phyloP scores from a whole-genome alignment of 35 echinoderm and acorn worm species.

The Holothuria glaberrima region DNA sequence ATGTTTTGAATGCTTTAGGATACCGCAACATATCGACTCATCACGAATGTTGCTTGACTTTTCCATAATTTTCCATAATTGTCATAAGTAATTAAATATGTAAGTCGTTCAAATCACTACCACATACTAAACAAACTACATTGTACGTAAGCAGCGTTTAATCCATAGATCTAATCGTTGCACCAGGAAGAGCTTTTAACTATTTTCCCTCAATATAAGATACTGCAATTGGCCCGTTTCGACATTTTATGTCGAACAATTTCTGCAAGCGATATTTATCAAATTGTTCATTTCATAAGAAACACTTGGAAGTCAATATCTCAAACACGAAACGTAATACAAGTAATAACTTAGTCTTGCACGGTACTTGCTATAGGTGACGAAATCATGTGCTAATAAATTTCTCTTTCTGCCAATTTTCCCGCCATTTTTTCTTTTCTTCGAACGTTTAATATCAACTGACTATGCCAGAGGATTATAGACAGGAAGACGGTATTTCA shows the following conservation, averaged over 20 bases:
- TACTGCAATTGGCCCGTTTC: conserved; percentile 15
- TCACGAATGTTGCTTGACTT: too few species aligned
- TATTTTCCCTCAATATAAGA: neutral
- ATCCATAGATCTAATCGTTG: too few species aligned
- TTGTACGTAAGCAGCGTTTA: too few species aligned
- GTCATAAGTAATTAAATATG: too few species aligned
- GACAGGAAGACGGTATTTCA: conserved; percentile 53
- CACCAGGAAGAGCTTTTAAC: too few species aligned
- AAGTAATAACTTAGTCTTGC: conserved; percentile 48
- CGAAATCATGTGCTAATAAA: conserved; percentile 57
- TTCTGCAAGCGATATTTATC: conserved; percentile 36
- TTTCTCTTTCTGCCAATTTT: conserved; percentile 44
- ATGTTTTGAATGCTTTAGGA: too few species aligned
- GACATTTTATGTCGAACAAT: conserved; percentile 43
- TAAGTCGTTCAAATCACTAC: too few species aligned
- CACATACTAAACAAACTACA: too few species aligned
- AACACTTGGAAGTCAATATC: conserved; percentile 27
- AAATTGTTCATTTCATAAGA: conserved; percentile 24
- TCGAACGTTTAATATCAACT: conserved; percentile 55
- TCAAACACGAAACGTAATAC: neutral
- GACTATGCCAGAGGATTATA: conserved; percentile 58
- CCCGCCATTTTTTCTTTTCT: conserved; percentile 39
- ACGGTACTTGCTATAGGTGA: conserved; percentile 36
- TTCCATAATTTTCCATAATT: too few species aligned
- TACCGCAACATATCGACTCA: too few species aligned